Evolutionary conservation across 2,113 vertebrate species (phyloP).

Genomic region (Phalacrocorax pelagicus): DNA sequence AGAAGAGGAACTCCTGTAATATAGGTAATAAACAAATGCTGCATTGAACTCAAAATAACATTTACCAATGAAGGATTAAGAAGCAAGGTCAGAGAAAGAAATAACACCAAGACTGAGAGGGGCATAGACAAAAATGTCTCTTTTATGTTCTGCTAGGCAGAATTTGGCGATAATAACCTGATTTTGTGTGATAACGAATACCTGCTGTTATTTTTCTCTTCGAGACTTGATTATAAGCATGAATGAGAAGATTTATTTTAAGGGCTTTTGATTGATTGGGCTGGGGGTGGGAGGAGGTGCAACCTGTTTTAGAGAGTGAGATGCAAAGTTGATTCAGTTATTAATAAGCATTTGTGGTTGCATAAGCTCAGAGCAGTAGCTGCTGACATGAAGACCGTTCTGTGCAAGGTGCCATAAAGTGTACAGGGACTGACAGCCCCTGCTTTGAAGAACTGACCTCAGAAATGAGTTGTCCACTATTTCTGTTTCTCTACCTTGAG

Average conservation of each 20-base stretch:
- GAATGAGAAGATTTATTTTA: constrained; percentile 61
- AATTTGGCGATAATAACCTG: neutral
- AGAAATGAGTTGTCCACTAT: neutral
- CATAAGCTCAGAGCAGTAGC: neutral
- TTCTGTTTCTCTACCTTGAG: neutral
- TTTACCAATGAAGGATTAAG: neutral
- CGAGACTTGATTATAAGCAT: constrained; percentile 30
- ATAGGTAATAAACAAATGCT: neutral
- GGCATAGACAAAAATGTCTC: neutral
- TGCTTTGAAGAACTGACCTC: neutral
- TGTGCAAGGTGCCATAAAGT: neutral
- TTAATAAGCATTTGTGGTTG: constrained; percentile 43
- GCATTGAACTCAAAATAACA: neutral
- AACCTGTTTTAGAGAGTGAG: constrained; percentile 16
- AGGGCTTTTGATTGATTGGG: constrained; percentile 45
- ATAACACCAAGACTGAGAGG: neutral
- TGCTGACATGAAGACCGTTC: neutral
- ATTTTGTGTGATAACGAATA: neutral
- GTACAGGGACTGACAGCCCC: neutral
- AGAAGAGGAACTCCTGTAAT: neutral
- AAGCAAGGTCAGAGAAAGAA: neutral
- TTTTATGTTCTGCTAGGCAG: neutral
- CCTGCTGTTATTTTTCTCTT: constrained; percentile 17
- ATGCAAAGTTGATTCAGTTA: constrained; percentile 30
- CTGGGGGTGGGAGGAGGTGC: constrained; percentile 52